phyloP scores from a whole-genome alignment of 2,888 invertebrate genomes.

The Phyllotreta cruciferae region DNA sequence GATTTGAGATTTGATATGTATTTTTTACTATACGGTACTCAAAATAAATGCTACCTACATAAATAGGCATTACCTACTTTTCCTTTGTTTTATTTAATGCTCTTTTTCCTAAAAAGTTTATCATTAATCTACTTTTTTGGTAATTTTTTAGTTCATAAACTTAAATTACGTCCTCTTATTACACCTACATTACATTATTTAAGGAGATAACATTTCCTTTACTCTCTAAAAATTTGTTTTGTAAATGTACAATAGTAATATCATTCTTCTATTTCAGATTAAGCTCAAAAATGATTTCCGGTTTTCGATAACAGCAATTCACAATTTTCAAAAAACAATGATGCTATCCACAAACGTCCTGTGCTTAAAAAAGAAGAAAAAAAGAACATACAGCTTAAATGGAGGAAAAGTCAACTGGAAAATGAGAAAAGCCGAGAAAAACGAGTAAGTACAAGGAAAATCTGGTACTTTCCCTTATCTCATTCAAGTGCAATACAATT shows the following conservation, averaged over 20 bases:
- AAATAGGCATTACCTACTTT: no score
- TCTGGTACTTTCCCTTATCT: not conserved
- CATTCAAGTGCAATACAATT: conserved; percentile 1
- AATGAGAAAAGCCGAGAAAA: conserved; percentile 4
- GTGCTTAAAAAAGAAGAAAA: conserved; percentile 58
- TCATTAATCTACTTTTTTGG: no score
- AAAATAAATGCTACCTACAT: no score
- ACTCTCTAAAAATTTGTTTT: no score
- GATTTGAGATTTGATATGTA: no score
- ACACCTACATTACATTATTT: conserved; percentile 5
- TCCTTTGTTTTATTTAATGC: no score
- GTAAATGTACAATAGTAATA: no score
- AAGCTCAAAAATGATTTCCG: not conserved
- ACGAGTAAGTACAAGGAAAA: conserved; percentile 9
- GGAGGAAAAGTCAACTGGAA: conserved; percentile 30
- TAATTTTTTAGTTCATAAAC: no score
- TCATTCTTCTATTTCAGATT: no score
- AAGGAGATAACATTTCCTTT: not conserved
- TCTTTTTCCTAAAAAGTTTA: no score
- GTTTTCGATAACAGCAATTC: not conserved
- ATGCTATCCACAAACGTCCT: conserved; percentile 57
- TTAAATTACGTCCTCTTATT: no score
- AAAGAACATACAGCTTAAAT: conserved; percentile 54
- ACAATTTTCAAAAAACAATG: conserved; percentile 12
- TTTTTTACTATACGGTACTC: no score